Percentiles rank a stretch among this genome's conserved stretches.
phyloP scores from a whole-genome alignment of 2,888 invertebrate genomes.

The Brachypalpus laphriformis region DNA sequence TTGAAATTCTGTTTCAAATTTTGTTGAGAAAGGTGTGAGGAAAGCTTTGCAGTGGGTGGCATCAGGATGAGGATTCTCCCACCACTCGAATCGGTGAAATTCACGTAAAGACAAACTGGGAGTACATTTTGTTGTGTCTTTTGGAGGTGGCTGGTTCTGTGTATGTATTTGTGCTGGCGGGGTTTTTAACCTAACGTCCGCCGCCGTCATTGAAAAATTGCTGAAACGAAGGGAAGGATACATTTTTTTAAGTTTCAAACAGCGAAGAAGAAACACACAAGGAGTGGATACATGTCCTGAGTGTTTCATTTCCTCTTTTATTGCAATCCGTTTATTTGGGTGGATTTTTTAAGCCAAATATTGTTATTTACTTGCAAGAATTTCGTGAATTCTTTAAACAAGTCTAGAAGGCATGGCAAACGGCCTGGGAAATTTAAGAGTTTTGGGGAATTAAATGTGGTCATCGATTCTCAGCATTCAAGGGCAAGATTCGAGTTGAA shows the following conservation, averaged over 20 bases:
- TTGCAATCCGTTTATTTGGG: not conserved
- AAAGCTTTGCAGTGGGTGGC: constrained; percentile 23
- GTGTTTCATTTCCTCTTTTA: constrained; percentile 47
- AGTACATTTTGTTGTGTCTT: constrained; percentile 18
- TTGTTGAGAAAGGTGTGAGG: not conserved
- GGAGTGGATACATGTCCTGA: not conserved
- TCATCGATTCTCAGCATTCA: no score
- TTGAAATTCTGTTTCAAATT: constrained; percentile 4
- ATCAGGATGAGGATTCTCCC: not conserved
- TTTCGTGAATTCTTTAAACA: not conserved
- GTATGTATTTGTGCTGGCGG: constrained; percentile 69
- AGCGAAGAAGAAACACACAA: not conserved
- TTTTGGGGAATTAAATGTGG: no score
- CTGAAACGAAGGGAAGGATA: constrained; percentile 52
- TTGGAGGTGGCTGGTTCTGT: not conserved
- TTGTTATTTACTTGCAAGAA: not conserved
- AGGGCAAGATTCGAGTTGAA: no score
- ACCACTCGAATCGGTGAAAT: not conserved
- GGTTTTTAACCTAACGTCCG: constrained; percentile 76
- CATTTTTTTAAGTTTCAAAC: constrained; percentile 20
- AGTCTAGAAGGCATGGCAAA: not conserved
- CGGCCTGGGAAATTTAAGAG: not conserved
- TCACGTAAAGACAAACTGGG: constrained; percentile 10
- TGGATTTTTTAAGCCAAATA: not conserved
- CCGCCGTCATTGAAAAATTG: constrained; percentile 76